These are phyloP conservation scores for Spatula versicolor DNA, from an alignment of 2,797 vertebrate species.

Conservation along the genomic window DNA sequence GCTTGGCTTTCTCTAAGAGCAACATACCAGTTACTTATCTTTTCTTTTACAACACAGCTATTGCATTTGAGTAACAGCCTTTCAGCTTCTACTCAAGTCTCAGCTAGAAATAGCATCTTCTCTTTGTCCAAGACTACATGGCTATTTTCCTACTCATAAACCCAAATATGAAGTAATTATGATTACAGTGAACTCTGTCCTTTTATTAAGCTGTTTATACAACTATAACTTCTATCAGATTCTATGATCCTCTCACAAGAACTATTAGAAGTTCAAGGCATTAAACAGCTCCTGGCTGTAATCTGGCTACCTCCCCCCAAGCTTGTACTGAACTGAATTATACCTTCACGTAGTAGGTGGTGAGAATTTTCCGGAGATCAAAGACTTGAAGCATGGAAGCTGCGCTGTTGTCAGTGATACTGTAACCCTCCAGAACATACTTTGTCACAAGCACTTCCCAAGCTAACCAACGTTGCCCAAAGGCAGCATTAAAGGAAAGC, in stretches of 20 bases:
- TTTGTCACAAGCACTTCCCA: constrained; percentile 98
- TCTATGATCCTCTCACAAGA: neutral
- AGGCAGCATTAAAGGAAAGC: constrained; percentile 95
- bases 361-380: constrained; percentile 95
- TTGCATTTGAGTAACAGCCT: neutral
- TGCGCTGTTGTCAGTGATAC: constrained; percentile 97
- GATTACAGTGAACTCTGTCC: neutral
- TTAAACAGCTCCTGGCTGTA: neutral
- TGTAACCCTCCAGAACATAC: constrained; percentile 96
- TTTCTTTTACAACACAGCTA: neutral
- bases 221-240: neutral
- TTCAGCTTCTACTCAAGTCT: neutral
- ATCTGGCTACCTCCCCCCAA: neutral
- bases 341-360: constrained; percentile 98
- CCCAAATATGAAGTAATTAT: neutral
- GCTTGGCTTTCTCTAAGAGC: neutral
- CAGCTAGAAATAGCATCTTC: neutral
- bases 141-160: neutral
- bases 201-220: neutral
- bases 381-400: constrained; percentile 99
- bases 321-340: neutral
- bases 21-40: neutral
- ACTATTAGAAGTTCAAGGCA: neutral
- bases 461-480: constrained; percentile 96
- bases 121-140: neutral